phyloP scores from a whole-genome alignment of 1,140 invertebrate genomes.

The Diabrotica undecimpunctata region DNA sequence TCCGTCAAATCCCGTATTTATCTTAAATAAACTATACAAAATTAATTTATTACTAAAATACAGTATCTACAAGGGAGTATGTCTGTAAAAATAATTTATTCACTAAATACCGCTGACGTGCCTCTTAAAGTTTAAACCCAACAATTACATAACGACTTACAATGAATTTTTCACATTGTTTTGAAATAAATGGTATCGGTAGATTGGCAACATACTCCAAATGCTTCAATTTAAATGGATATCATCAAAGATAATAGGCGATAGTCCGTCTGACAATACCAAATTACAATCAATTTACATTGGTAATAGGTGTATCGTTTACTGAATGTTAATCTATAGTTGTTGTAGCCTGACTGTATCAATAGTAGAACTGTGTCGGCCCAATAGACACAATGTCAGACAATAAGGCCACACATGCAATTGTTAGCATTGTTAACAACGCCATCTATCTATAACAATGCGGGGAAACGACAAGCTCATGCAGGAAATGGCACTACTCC shows the following conservation, averaged over 20 bases:
- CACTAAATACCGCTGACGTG: too few relatives aligned
- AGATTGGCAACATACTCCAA: neutral
- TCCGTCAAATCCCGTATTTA: too few relatives aligned
- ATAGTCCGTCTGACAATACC: slow-evolving; percentile 23
- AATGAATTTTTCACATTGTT: neutral
- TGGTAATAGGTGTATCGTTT: slow-evolving; percentile 43
- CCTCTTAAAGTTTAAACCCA: neutral
- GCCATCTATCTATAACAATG: slow-evolving; percentile 42
- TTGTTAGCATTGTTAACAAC: slow-evolving; percentile 40
- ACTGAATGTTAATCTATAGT: slow-evolving; percentile 44
- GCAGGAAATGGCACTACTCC: slow-evolving; percentile 35
- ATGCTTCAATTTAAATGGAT: slow-evolving; percentile 10
- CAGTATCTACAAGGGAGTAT: too few relatives aligned
- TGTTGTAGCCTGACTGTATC: slow-evolving; percentile 41
- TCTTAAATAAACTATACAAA: too few relatives aligned
- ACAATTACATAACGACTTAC: neutral
- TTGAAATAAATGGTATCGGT: neutral
- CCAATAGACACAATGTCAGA: slow-evolving; percentile 37
- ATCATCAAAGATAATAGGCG: slow-evolving; percentile 19
- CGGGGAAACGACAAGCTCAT: slow-evolving; percentile 39
- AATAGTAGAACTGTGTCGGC: slow-evolving; percentile 36
- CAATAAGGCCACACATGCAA: slow-evolving; percentile 37
- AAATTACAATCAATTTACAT: slow-evolving; percentile 43
- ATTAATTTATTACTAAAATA: too few relatives aligned
- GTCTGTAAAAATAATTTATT: too few relatives aligned